phyloP scores from a whole-genome alignment of 2,797 vertebrate species.

The Pseudocheirus occidentalis region DNA sequence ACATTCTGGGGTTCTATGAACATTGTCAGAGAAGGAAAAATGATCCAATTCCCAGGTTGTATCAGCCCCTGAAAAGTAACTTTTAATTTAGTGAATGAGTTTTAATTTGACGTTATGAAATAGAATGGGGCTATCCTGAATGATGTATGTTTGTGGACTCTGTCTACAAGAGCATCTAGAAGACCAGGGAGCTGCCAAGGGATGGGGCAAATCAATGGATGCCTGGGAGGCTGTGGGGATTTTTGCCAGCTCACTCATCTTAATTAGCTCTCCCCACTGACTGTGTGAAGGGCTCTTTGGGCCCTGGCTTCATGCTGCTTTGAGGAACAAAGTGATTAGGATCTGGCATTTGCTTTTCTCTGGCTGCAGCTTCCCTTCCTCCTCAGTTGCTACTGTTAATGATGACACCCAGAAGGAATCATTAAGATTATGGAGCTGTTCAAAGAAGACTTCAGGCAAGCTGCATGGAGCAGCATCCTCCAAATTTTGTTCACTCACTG shows the following conservation, averaged over 20 bases:
- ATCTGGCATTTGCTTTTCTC: neutral
- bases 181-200: neutral
- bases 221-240: neutral
- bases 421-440: neutral
- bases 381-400: constrained; percentile 19
- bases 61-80: neutral
- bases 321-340: neutral
- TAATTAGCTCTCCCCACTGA: neutral
- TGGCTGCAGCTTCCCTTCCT: neutral
- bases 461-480: neutral
- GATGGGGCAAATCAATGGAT: neutral
- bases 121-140: neutral
- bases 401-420: neutral
- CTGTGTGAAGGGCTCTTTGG: neutral
- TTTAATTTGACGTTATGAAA: neutral
- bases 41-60: neutral
- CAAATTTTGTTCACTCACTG: neutral
- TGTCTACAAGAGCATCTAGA: neutral
- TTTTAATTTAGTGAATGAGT: neutral
- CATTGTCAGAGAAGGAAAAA: neutral
- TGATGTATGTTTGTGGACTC: neutral
- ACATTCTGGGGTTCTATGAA: neutral
- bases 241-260: neutral
- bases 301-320: neutral
- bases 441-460: neutral